Conservation (phyloP, 2,888 invertebrate genomes). For the Leptopilina drosophilae region DNA sequence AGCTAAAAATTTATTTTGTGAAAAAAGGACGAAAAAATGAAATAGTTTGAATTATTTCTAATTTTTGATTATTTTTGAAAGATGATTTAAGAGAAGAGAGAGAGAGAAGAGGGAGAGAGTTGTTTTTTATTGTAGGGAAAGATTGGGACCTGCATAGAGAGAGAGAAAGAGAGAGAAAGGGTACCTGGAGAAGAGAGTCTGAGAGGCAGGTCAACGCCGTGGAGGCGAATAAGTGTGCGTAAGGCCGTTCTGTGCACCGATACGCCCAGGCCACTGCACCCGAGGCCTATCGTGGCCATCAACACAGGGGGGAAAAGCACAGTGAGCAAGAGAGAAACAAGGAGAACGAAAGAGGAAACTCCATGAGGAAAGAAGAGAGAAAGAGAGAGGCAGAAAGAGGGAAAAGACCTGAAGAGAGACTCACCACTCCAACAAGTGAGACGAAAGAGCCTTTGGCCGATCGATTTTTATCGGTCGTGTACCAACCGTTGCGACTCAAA, state of each 20-base stretch:
- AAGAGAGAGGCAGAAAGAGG: conserved; percentile 9
- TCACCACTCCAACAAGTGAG: conserved; percentile 25
- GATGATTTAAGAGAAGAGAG: too few species aligned
- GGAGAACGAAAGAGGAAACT: too few species aligned
- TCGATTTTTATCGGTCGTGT: conserved; percentile 39
- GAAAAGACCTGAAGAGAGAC: conserved; percentile 39
- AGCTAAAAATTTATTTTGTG: too few species aligned
- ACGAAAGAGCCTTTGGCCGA: conserved; percentile 20
- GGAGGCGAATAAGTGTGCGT: conserved; percentile 57
- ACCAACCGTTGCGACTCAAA: conserved; percentile 31
- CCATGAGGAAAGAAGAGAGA: too few species aligned
- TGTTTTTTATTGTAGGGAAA: neutral
- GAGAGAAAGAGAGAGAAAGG: too few species aligned
- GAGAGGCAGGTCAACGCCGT: conserved; percentile 53
- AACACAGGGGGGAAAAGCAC: conserved; percentile 44
- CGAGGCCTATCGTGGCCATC: conserved; percentile 45
- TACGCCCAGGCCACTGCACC: conserved; percentile 63
- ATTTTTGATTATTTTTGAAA: too few species aligned
- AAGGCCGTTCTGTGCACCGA: conserved; percentile 64
- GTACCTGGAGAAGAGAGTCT: conserved; percentile 29
- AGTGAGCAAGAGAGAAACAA: conserved; percentile 49
- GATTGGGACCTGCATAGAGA: too few species aligned
- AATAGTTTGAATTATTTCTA: too few species aligned
- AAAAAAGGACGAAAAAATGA: too few species aligned
- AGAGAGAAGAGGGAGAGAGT: neutral